These are phyloP conservation scores for Drosophila funebris DNA, from an alignment of 1,140 invertebrate genomes.

Conservation along the genomic window DNA sequence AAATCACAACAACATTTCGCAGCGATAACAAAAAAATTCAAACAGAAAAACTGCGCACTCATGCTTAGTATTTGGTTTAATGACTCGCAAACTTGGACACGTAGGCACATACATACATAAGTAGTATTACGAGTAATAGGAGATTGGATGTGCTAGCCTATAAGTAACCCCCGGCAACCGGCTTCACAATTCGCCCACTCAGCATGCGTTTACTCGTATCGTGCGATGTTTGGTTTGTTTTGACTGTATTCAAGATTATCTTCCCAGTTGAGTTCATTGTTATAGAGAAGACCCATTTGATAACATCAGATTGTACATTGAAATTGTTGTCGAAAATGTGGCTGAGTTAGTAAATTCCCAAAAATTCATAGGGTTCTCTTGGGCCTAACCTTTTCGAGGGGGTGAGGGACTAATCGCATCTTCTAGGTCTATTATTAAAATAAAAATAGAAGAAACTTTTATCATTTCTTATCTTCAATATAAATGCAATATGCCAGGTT, in stretches of 20 bases:
- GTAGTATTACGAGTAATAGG: background rate
- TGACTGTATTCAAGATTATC: background rate
- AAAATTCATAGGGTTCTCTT: too few species aligned
- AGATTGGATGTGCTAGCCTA: background rate
- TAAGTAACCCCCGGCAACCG: background rate
- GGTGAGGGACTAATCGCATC: too few species aligned
- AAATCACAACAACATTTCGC: constrained; percentile 20
- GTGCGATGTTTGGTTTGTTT: background rate
- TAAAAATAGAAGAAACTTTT: too few species aligned
- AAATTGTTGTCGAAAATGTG: background rate
- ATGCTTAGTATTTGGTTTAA: constrained; percentile 50
- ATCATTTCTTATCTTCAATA: too few species aligned
- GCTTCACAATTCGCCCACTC: constrained; percentile 2
- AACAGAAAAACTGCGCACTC: constrained; percentile 24
- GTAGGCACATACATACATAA: constrained; percentile 13
- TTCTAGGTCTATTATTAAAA: too few species aligned
- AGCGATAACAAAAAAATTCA: constrained; percentile 32
- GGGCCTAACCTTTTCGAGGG: too few species aligned
- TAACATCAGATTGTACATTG: too few species aligned
- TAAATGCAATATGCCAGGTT: too few species aligned
- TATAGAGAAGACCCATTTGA: too few species aligned
- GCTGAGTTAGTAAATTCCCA: too few species aligned
- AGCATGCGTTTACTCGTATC: background rate
- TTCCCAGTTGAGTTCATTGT: background rate
- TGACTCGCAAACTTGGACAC: background rate